Evolutionary conservation across 2,888 invertebrate genomes (phyloP).

Genomic region (Eristalis tenax): DNA sequence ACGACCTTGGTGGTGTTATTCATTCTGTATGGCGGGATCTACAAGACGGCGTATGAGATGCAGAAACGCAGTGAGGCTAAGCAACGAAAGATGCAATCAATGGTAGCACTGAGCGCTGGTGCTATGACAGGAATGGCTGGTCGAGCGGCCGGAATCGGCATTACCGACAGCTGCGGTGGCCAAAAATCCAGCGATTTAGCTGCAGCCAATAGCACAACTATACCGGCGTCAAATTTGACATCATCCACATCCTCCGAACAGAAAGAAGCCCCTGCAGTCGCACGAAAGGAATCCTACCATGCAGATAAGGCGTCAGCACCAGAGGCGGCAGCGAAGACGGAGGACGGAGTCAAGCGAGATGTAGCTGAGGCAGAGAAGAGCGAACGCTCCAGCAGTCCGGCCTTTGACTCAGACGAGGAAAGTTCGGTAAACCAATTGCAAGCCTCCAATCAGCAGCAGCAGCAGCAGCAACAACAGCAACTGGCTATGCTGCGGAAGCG

Average conservation of each 20-base stretch:
- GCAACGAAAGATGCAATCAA: constrained; percentile 96
- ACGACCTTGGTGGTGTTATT: constrained; percentile 97
- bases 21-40: constrained; percentile 97
- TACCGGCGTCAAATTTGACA: constrained; percentile 73
- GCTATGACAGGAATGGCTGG: constrained; percentile 96
- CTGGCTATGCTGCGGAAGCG: constrained; percentile 79
- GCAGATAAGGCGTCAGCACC: constrained; percentile 44
- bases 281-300: constrained; percentile 50
- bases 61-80: constrained; percentile 98
- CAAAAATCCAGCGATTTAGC: constrained; percentile 81
- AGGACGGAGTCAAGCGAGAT: constrained; percentile 76
- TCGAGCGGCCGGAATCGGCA: constrained; percentile 91
- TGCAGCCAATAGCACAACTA: constrained; percentile 72
- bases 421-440: constrained; percentile 85
- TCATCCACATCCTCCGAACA: constrained; percentile 75
- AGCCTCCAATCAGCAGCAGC: constrained; percentile 76
- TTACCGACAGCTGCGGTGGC: constrained; percentile 90
- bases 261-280: constrained; percentile 66
- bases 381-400: constrained; percentile 94
- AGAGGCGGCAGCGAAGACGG: constrained; percentile 72
- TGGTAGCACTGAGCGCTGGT: constrained; percentile 94
- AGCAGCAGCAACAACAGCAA: constrained; percentile 73
- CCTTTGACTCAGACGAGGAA: constrained; percentile 97
- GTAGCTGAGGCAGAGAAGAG: constrained; percentile 85
- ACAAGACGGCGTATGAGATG: constrained; percentile 98